phyloP scores from a whole-genome alignment of 1,140 invertebrate species.

The Diachasmimorpha longicaudata region DNA sequence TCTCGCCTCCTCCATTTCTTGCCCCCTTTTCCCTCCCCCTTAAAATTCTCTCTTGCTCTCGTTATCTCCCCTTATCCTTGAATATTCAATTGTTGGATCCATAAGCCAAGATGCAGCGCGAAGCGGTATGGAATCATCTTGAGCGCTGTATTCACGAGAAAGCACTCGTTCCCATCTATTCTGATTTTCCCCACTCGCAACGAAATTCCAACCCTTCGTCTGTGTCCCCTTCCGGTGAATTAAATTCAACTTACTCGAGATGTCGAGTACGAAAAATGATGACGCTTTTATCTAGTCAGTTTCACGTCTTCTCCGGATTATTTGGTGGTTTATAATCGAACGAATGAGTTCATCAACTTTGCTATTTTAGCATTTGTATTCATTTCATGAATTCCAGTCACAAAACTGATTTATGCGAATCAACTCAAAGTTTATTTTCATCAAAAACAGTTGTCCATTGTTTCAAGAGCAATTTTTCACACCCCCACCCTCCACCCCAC shows the following conservation, averaged over 20 bases:
- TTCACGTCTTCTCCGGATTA: no score
- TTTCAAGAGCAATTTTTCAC: not conserved
- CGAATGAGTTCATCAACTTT: no score
- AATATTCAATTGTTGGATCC: conserved; percentile 31
- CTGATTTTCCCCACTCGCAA: not conserved
- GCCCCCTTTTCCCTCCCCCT: no score
- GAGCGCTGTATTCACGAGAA: not conserved
- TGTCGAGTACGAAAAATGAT: not conserved
- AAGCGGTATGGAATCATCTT: not conserved
- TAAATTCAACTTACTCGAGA: not conserved
- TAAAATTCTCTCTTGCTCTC: not conserved
- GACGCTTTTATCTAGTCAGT: not conserved
- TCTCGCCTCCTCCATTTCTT: not conserved
- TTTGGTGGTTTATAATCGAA: no score
- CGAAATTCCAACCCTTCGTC: not conserved
- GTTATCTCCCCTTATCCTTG: not conserved
- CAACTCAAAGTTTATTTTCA: no score
- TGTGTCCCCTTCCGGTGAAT: not conserved
- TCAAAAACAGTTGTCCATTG: no score
- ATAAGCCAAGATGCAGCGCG: not conserved
- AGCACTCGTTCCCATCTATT: conserved; percentile 5
- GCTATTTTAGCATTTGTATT: no score
- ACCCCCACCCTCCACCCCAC: not conserved
- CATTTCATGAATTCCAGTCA: no score
- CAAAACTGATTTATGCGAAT: no score